Base-by-base conservation (phyloP, 2,888 invertebrate species). In the Nymphalis c-album region DNA sequence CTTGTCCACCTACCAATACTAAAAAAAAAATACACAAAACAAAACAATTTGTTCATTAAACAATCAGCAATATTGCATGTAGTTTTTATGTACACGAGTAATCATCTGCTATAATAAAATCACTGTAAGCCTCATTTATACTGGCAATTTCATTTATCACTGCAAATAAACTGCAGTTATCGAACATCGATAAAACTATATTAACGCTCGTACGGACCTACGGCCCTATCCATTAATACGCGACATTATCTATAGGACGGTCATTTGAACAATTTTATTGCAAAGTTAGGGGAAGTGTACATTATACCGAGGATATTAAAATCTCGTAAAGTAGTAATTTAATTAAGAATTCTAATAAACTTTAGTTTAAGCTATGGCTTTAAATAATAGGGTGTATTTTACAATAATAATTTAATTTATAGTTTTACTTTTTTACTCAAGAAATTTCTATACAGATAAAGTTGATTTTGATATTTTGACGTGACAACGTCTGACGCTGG, bases 241-340 rank as follows among this genome's bases (percentile, higher is more conserved):
- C 22, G 55, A 55, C 66, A 63, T 69, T 69, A 66, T 69, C 66
- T 66, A 66, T 66, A 31, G 69, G 63, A 45, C 48, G 47, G 45
- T 55, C 63, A 48, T 69, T 63, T 45, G 40, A 53, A 57, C 62
- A 35, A 65, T 69, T 69, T 69, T 69, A 69, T 69, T 63, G 60
- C 63, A 63, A 63, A 35, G 53, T 65, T 65, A 61, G 51, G 64
- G 57, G 55, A n/a, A 60, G 60, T 51, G 22, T 59, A 60, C 26
- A 60, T 46, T 46, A 59, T 20, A 26, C 53, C 26, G 26, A 31
- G 53, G 18, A 13, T 18, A 18, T 18, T 50, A 20, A 20, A 18
- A 50, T 50, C 20, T 20, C 20, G 50, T 13, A 40, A 13, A 13
- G 40, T 40, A 40, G 40, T 40, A 40, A 40, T 40, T 40, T 40